These are phyloP conservation scores for Calephelis perditalis DNA, from an alignment of 2,888 invertebrate genomes.

Conservation along the genomic window DNA sequence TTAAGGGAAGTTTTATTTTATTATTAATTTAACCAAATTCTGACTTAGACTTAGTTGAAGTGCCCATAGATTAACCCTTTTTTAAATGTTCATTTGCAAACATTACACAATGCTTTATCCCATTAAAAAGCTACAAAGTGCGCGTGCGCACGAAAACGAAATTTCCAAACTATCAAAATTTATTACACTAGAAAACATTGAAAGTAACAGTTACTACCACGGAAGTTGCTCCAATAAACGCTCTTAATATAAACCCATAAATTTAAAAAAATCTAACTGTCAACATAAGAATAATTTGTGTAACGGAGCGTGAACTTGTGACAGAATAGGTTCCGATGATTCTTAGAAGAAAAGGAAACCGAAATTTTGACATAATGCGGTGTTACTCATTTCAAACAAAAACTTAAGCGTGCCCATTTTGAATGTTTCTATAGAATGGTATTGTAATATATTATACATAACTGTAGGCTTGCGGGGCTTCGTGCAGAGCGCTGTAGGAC, in stretches of 20 bases:
- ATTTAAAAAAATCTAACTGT: constrained; percentile 60
- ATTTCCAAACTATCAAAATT: constrained; percentile 48
- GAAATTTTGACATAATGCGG: constrained; percentile 75
- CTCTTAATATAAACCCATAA: constrained; percentile 70
- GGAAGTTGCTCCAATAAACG: constrained; percentile 69
- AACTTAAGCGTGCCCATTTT: constrained; percentile 71
- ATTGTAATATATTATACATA: constrained; percentile 62
- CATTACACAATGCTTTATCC: too few species aligned
- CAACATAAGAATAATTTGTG: constrained; percentile 44
- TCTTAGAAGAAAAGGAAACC: constrained; percentile 66
- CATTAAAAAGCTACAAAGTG: not conserved
- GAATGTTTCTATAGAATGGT: constrained; percentile 62
- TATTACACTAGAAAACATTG: constrained; percentile 43
- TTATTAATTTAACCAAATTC: too few species aligned
- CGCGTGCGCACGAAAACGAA: constrained; percentile 56
- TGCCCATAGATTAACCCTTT: too few species aligned
- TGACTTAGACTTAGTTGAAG: too few species aligned
- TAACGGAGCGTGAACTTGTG: constrained; percentile 60
- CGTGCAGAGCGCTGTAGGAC: constrained; percentile 20
- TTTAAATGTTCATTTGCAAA: too few species aligned
- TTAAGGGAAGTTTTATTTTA: too few species aligned
- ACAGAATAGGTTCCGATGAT: constrained; percentile 41
- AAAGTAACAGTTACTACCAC: constrained; percentile 75
- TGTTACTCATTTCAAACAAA: constrained; percentile 45
- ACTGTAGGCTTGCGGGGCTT: constrained; percentile 67